Base-by-base conservation (phyloP, 2,797 vertebrate genomes). In the Rousettus madagascariensis region DNA sequence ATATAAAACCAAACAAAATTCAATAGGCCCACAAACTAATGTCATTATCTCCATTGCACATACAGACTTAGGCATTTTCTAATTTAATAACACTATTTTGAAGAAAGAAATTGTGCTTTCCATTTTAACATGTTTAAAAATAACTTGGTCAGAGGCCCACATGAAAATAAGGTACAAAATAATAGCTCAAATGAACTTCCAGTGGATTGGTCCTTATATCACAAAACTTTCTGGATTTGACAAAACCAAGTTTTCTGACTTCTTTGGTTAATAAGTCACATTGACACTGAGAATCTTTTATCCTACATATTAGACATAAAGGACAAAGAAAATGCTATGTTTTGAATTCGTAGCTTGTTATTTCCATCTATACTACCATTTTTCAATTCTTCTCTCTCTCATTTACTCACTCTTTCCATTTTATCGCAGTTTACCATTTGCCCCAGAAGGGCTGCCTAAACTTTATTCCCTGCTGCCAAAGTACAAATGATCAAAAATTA, bases 151-250 rank as follows among this genome's bases (percentile, higher is more conserved):
- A 36, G n/a, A 86, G 49, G 26, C 13, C 38, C 15, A 65, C 41
- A n/a, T 65, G 41, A 79, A 91, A 68, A 83, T 86, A 83, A 89
- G 30, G 26, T n/a, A 33, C 33, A 93, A 79, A 85, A 30, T 63
- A 88, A 91, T 63, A 94, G 53, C 30, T 94, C 43, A 55, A 53
- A 78, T 71, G 69, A 90, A 43, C n/a, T 72, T 71, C 91, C 55
- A 71, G 38, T 53, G 17, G 38, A 2, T 59, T 82, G 36, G n/a
- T 75, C 82, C 38, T 85, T 72, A n/a, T 59, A 55, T 49, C 51
- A 66, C 13, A 78, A 65, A 86, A 36, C 36, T 51, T 77, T 86
- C 43, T 43, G 87, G 61, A 66, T 43, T 68, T 16, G 57, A 86
- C 20, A 63, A 88, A 93, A 87, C 12, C 20, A 74, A 55, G 22